phyloP scores from a whole-genome alignment of 2,113 vertebrate species.

The Nesogale talazaci region DNA sequence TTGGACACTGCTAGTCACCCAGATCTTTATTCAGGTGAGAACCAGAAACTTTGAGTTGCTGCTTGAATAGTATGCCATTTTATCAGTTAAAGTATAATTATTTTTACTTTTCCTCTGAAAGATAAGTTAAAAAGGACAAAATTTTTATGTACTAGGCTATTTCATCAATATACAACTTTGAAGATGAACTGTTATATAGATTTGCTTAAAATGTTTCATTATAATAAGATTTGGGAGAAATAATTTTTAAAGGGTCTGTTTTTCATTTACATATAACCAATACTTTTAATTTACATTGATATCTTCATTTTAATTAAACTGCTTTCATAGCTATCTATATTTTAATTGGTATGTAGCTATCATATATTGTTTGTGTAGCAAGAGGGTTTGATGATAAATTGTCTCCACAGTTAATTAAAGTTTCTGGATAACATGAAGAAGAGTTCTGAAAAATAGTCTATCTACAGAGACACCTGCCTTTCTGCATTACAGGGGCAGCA shows the following conservation, averaged over 20 bases:
- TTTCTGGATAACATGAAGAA: conserved; percentile 31
- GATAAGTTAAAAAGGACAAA: not conserved
- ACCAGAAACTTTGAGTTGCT: not conserved
- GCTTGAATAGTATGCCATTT: conserved; percentile 1
- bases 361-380: no score
- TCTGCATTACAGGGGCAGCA: conserved; percentile 23
- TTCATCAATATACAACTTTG: not conserved
- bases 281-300: conserved; percentile 72
- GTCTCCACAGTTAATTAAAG: no score
- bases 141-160: not conserved
- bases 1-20: not conserved
- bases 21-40: not conserved
- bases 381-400: no score
- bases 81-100: conserved; percentile 1
- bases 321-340: conserved; percentile 69
- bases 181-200: conserved; percentile 9
- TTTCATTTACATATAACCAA: conserved; percentile 73
- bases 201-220: conserved; percentile 57
- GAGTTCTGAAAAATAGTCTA: not conserved
- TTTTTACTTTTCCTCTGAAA: conserved; percentile 36
- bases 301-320: conserved; percentile 72
- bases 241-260: conserved; percentile 38
- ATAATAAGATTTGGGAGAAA: conserved; percentile 65
- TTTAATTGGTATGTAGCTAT: conserved; percentile 62
- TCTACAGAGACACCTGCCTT: conserved; percentile 28